Conservation (phyloP, 2,113 vertebrate species). For the Callopanchax toddi region DNA sequence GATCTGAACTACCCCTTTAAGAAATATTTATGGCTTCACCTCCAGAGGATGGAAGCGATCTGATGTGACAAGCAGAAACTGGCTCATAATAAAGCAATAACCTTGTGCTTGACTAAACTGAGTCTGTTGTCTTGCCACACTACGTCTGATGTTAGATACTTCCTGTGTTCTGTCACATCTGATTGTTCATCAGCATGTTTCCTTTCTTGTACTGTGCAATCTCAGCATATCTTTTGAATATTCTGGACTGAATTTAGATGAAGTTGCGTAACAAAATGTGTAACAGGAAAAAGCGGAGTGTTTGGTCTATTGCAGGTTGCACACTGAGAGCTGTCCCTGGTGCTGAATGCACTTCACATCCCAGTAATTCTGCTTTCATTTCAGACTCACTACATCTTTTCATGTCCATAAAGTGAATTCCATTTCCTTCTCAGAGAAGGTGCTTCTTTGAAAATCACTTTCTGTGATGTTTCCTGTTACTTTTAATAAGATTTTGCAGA, state of each 20-base stretch:
- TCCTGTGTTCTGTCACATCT: background rate
- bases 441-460: slow-evolving; percentile 28
- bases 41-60: slow-evolving; percentile 26
- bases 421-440: slow-evolving; percentile 15
- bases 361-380: slow-evolving; percentile 31
- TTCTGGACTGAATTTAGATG: background rate
- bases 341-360: slow-evolving; percentile 68
- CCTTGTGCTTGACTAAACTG: slow-evolving; percentile 22
- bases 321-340: slow-evolving; percentile 73
- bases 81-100: slow-evolving; percentile 42
- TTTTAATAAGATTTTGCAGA: too few species aligned
- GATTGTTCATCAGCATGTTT: background rate
- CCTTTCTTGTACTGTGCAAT: background rate
- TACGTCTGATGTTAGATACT: background rate
- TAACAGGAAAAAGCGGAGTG: slow-evolving; percentile 20
- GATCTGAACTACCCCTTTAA: slow-evolving; percentile 13
- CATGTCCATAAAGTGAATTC: slow-evolving; percentile 28
- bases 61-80: slow-evolving; percentile 54
- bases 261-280: slow-evolving; percentile 25
- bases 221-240: slow-evolving; percentile 10
- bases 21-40: slow-evolving; percentile 28
- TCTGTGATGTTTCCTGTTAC: slow-evolving; percentile 4
- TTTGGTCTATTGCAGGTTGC: slow-evolving; percentile 41
- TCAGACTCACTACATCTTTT: slow-evolving; percentile 10
- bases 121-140: slow-evolving; percentile 21